A percentile compares a stretch with the other conserved stretches of the same genome.
Conservation (phyloP, 2,797 vertebrate species). For the Coluber constrictor region DNA sequence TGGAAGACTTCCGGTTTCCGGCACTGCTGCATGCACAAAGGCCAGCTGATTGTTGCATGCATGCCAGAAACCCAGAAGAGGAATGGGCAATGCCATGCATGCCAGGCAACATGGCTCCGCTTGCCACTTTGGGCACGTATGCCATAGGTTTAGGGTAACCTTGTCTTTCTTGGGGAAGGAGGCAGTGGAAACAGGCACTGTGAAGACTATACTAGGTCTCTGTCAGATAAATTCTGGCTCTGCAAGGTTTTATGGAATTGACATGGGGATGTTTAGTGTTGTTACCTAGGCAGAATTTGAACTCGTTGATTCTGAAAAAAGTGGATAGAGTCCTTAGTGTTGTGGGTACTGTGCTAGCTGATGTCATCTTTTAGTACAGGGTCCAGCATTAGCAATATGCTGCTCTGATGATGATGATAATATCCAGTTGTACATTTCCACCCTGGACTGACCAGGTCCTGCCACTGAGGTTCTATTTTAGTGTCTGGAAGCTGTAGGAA, state of each 20-base stretch:
- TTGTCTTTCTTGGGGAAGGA: background rate
- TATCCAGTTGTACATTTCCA: background rate
- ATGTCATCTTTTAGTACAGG: background rate
- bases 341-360: background rate
- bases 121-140: too few relatives aligned
- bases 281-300: background rate
- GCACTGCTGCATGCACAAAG: too few relatives aligned
- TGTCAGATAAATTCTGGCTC: background rate
- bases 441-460: background rate
- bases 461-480: background rate
- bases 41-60: too few relatives aligned
- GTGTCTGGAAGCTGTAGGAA: background rate
- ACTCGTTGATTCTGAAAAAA: background rate
- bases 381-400: background rate
- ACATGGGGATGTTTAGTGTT: background rate
- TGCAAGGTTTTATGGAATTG: background rate
- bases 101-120: too few relatives aligned
- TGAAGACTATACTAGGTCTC: background rate
- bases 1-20: too few relatives aligned
- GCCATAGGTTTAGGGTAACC: background rate
- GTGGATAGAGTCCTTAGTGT: background rate
- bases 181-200: background rate
- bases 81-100: too few relatives aligned
- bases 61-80: too few relatives aligned
- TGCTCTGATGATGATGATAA: background rate